Percentiles rank a stretch among this genome's conserved stretches.
Evolutionary conservation across 1,140 invertebrate genomes (phyloP).

Genomic region (Zaprionus lachaisei): DNA sequence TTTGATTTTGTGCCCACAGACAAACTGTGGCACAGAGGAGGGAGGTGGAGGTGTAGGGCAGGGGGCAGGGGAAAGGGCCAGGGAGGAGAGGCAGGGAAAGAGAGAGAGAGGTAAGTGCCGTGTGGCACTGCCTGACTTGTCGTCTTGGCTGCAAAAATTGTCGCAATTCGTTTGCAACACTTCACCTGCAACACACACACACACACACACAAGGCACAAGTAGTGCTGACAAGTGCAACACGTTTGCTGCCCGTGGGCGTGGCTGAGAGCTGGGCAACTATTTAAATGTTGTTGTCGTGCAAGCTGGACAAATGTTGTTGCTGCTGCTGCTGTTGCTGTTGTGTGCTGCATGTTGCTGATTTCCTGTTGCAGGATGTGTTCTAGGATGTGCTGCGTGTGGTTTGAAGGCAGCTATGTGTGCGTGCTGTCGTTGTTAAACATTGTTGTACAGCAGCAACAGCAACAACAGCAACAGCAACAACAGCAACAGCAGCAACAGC

Average conservation of each 20-base stretch:
- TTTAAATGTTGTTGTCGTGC: slow-evolving; percentile 64
- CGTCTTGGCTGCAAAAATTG: slow-evolving; percentile 4
- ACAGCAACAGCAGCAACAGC: too few species aligned
- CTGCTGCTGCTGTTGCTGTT: slow-evolving; percentile 12
- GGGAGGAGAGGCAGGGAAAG: too few species aligned
- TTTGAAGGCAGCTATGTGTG: slow-evolving; percentile 12
- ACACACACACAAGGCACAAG: slow-evolving; percentile 1
- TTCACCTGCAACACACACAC: not conserved
- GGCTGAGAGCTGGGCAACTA: slow-evolving; percentile 41
- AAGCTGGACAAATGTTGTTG: slow-evolving; percentile 22
- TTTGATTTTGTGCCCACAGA: slow-evolving; percentile 21
- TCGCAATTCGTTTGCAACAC: not conserved
- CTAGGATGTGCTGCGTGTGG: slow-evolving; percentile 55
- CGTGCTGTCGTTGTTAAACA: slow-evolving; percentile 39
- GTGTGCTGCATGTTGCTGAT: slow-evolving; percentile 50
- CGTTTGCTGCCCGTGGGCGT: slow-evolving; percentile 6
- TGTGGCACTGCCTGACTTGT: not conserved
- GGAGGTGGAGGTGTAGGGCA: not conserved
- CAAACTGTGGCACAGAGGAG: not conserved
- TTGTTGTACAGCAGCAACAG: slow-evolving; percentile 22
- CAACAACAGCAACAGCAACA: not conserved
- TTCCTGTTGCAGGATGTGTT: slow-evolving; percentile 78
- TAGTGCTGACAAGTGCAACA: slow-evolving; percentile 17
- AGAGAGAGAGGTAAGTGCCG: too few species aligned
- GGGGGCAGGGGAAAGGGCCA: not conserved